phyloP scores from a whole-genome alignment of 1,140 invertebrate species.

The Nephotettix cincticeps region DNA sequence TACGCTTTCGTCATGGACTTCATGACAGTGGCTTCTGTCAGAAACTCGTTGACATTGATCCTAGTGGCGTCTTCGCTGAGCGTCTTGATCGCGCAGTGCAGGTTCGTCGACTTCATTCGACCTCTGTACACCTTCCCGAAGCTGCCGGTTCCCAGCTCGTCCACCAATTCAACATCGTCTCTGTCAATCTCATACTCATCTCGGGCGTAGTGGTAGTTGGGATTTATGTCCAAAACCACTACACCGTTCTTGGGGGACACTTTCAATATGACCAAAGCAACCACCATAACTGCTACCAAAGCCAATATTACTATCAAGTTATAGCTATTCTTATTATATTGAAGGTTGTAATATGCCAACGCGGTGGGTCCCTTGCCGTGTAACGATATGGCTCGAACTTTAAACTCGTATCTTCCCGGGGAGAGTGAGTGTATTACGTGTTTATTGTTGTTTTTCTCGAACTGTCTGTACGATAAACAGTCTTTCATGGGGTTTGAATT shows the following conservation, averaged over 20 bases:
- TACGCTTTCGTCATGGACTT: slow-evolving; percentile 76
- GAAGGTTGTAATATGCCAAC: too few species aligned
- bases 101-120: slow-evolving; percentile 53
- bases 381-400: slow-evolving; percentile 36
- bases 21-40: slow-evolving; percentile 95
- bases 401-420: slow-evolving; percentile 31
- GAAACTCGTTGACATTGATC: slow-evolving; percentile 78
- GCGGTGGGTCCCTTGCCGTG: slow-evolving; percentile 36
- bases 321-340: too few species aligned
- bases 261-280: too few species aligned
- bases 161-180: slow-evolving; percentile 73
- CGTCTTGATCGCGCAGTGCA: slow-evolving; percentile 90
- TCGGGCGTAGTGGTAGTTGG: slow-evolving; percentile 63
- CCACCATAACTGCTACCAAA: too few species aligned
- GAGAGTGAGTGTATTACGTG: slow-evolving; percentile 19
- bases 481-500: slow-evolving; percentile 42
- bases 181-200: slow-evolving; percentile 95
- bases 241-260: too few species aligned
- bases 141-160: slow-evolving; percentile 89
- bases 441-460: not conserved
- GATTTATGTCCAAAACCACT: slow-evolving; percentile 40
- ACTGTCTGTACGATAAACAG: slow-evolving; percentile 27
- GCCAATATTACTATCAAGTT: slow-evolving; percentile 11
- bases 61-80: slow-evolving; percentile 81
- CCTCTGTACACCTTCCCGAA: slow-evolving; percentile 94